These are phyloP conservation scores for Lophotis ruficrista DNA, from an alignment of 2,113 vertebrate genomes.

Conservation along the genomic window DNA sequence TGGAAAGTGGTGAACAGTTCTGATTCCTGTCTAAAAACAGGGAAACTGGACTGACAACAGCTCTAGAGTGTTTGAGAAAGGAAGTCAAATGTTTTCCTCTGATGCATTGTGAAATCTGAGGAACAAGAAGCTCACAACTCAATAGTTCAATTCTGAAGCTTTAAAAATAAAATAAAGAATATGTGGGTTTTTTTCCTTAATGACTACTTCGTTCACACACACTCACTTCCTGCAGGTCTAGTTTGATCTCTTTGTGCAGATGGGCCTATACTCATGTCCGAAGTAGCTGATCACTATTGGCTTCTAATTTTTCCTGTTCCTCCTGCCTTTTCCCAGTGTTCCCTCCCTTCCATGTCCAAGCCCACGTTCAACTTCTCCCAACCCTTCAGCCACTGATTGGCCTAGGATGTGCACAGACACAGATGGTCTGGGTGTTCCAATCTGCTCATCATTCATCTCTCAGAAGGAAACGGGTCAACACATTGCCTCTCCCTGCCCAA, in stretches of 20 bases:
- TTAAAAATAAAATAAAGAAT: background rate
- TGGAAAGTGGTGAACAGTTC: background rate
- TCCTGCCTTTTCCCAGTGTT: background rate
- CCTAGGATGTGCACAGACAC: background rate
- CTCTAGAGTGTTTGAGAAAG: background rate
- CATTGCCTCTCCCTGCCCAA: slow-evolving; percentile 30
- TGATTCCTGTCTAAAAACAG: background rate
- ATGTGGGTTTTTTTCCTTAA: background rate
- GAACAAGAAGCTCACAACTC: background rate
- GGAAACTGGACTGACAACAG: background rate
- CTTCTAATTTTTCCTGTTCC: background rate
- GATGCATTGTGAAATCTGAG: background rate
- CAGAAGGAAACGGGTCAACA: slow-evolving; percentile 34
- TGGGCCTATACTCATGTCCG: background rate
- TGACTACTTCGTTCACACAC: background rate
- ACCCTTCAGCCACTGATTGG: background rate
- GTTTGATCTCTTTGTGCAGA: background rate
- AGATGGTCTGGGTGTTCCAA: background rate
- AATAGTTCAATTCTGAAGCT: background rate
- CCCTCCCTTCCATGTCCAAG: background rate
- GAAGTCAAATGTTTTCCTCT: background rate
- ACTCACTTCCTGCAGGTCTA: background rate
- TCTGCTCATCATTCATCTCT: background rate
- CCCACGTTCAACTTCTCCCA: background rate
- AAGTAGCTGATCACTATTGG: background rate